phyloP scores from a whole-genome alignment of 2,797 vertebrate species.

The Sebastes trivittatus region DNA sequence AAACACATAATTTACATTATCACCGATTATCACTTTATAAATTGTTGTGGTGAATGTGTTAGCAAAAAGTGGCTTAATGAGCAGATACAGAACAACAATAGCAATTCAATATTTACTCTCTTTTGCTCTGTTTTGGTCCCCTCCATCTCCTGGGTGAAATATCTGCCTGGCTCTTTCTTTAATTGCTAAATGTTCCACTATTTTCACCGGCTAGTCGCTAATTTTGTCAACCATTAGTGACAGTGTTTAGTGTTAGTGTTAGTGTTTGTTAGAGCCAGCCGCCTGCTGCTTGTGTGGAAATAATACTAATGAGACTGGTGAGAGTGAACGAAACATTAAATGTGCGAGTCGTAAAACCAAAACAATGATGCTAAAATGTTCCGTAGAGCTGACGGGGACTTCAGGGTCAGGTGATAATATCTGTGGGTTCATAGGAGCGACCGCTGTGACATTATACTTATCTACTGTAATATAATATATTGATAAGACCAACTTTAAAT shows the following conservation, averaged over 20 bases:
- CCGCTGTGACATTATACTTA: neutral
- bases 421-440: neutral
- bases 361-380: neutral
- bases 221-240: too few relatives aligned
- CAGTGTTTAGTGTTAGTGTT: too few relatives aligned
- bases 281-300: too few relatives aligned
- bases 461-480: neutral
- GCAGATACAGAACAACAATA: fast-evolving
- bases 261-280: too few relatives aligned
- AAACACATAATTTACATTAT: neutral
- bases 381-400: neutral
- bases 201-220: too few relatives aligned
- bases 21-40: neutral
- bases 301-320: too few relatives aligned
- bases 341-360: neutral
- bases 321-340: neutral
- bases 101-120: neutral
- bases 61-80: neutral
- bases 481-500: neutral
- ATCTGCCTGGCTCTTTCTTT: neutral
- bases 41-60: neutral
- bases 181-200: neutral
- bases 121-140: neutral
- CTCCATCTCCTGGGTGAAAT: neutral
- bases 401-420: neutral